These are phyloP conservation scores for Solen grandis DNA, from an alignment of 1,140 invertebrate species.

Conservation along the genomic window DNA sequence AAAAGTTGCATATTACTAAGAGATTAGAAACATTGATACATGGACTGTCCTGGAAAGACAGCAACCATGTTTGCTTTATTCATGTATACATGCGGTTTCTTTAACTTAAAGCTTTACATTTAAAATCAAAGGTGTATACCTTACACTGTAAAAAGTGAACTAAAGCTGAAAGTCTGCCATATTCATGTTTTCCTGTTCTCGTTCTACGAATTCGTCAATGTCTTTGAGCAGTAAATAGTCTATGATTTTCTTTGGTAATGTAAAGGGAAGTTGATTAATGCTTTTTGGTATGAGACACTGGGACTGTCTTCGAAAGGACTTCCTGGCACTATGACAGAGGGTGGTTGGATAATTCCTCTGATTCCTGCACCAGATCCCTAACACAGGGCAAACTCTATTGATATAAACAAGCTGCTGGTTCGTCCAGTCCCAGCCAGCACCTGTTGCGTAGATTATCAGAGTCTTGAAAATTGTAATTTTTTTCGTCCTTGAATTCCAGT, in stretches of 20 bases:
- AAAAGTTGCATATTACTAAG: too few relatives aligned
- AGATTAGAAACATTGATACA: too few relatives aligned
- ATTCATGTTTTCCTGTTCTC: conserved; percentile 44
- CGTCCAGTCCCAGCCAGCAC: conserved; percentile 65
- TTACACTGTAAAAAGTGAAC: too few relatives aligned
- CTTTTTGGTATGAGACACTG: conserved; percentile 32
- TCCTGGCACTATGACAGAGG: conserved; percentile 58
- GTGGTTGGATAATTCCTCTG: conserved; percentile 41
- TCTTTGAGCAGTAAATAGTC: conserved; percentile 62
- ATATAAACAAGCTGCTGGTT: conserved; percentile 50
- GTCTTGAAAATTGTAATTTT: conserved; percentile 53
- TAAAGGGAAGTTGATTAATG: conserved; percentile 29
- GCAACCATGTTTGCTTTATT: too few relatives aligned
- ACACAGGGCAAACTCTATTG: conserved; percentile 49
- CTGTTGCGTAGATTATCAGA: conserved; percentile 62
- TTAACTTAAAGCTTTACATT: too few relatives aligned
- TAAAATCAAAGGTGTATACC: too few relatives aligned
- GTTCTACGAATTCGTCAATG: conserved; percentile 53
- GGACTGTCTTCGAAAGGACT: conserved; percentile 43
- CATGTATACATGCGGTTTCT: too few relatives aligned
- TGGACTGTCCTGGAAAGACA: too few relatives aligned
- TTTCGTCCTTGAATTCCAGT: conserved; percentile 58
- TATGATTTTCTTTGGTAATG: conserved; percentile 53
- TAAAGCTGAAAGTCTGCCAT: conserved; percentile 37
- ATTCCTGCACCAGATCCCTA: conserved; percentile 60